Percentiles rank a stretch among this genome's conserved stretches.
Conservation (phyloP, 2,113 vertebrate genomes). For the Glareola pratincola region DNA sequence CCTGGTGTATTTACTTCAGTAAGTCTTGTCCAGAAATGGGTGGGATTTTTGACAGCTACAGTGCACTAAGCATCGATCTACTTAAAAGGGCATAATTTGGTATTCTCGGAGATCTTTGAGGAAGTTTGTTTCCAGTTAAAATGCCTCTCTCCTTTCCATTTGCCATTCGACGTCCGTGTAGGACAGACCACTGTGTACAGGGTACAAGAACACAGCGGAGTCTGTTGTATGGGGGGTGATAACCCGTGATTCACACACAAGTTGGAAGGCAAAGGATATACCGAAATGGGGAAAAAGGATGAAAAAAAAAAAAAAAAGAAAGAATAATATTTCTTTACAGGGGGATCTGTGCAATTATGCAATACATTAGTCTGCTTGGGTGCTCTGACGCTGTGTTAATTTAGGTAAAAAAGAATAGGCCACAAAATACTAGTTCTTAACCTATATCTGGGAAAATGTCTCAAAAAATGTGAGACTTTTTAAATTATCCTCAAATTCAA, state of each 20-base stretch:
- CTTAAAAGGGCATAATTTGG: slow-evolving; percentile 42
- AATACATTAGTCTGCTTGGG: not conserved
- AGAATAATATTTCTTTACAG: not conserved
- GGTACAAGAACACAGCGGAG: not conserved
- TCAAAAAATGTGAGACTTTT: not conserved
- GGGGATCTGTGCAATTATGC: not conserved
- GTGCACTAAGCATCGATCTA: slow-evolving; percentile 46
- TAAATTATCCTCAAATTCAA: not conserved
- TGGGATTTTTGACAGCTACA: slow-evolving; percentile 49
- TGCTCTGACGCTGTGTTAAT: not conserved
- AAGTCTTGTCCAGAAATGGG: slow-evolving; percentile 30
- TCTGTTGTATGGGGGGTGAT: not conserved
- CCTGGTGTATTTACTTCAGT: slow-evolving; percentile 16
- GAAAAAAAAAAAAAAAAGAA: not conserved
- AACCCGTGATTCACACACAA: not conserved
- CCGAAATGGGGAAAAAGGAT: not conserved
- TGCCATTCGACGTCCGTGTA: not conserved
- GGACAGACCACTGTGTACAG: not conserved
- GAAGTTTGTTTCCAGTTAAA: slow-evolving; percentile 40
- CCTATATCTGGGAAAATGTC: not conserved
- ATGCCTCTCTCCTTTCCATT: slow-evolving; percentile 17
- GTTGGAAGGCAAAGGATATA: not conserved
- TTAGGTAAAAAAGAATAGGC: not conserved
- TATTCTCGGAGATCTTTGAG: slow-evolving; percentile 37
- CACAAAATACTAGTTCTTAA: not conserved